Evolutionary conservation across 1,140 invertebrate species (phyloP), one percentile per base, ranked within the genome.

Genomic region (Patella vulgata): DNA sequence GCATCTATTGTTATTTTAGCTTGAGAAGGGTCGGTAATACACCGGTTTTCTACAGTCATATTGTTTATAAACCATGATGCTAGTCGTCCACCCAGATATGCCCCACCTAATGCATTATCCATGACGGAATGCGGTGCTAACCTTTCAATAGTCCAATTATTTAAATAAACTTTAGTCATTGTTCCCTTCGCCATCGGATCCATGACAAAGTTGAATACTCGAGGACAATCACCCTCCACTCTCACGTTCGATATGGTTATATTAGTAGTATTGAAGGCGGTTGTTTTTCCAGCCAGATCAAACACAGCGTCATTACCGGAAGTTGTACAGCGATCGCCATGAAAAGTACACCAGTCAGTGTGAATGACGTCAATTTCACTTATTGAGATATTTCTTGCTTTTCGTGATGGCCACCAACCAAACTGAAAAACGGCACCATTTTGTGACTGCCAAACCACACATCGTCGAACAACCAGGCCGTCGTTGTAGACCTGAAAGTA

Each of bases 381-480:
- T 14, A 63, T 27, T 0, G 25, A 11, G 11, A 63, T 43, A 19
- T 63, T 23, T n/a, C 42, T n/a, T 14, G 47, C 42, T n/a, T 56
- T 23, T 23, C 47, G 1, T 27, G 12, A 12, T 12, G 2, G 9
- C 52, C 53, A 63, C 52, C 59, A 54, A 14, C 52, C 46, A 9
- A 30, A 30, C n/a, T 56, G 60, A 43, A 55, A 56, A 14, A 55
- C 52, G 2, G 52, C 52, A 2, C 42, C 52, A 48, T 63, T 63
- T 39, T 59, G 57, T 11, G 48, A 12, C 55, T 65, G 63, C 63
- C 63, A 65, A 6, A 65, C 44, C 0, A 65, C 63, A 47, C 50
- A 59, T 11, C 44, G 28, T 17, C 31, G 40, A 5, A 65, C 52
- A 8, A 33, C 21, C 5, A 55, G 3, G 25, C 59, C 46, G 31